phyloP scores from a whole-genome alignment of 1,140 invertebrate genomes.

The Odontomachus brunneus region DNA sequence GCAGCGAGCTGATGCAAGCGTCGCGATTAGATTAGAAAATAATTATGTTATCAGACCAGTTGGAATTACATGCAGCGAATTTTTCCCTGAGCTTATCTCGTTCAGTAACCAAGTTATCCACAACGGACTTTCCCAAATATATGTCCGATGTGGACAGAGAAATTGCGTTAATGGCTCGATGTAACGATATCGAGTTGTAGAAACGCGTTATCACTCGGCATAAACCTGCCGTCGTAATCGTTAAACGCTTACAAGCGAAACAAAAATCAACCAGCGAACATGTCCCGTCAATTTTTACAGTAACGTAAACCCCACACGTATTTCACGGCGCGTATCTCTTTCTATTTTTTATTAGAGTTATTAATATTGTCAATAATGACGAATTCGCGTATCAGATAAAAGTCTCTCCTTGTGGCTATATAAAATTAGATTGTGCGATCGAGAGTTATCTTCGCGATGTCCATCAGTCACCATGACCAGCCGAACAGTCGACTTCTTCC shows the following conservation, averaged over 20 bases:
- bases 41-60: constrained; percentile 16
- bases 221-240: constrained; percentile 37
- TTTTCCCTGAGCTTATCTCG: constrained; percentile 23
- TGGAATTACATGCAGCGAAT: neutral
- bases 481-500: constrained; percentile 8
- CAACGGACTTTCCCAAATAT: constrained; percentile 40
- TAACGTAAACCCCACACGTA: neutral
- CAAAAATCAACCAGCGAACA: constrained; percentile 3
- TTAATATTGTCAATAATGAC: neutral
- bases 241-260: constrained; percentile 7
- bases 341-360: too few relatives aligned
- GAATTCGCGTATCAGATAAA: constrained; percentile 12
- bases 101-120: neutral
- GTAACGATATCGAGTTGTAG: constrained; percentile 23
- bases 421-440: constrained; percentile 11
- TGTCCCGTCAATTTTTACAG: neutral
- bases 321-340: constrained; percentile 15
- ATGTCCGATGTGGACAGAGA: constrained; percentile 13
- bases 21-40: constrained; percentile 37
- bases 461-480: constrained; percentile 53
- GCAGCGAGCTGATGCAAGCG: neutral
- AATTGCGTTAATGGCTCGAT: constrained; percentile 35
- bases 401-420: neutral
- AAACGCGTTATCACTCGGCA: constrained; percentile 24
- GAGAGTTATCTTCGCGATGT: constrained; percentile 28